phyloP scores from a whole-genome alignment of 2,888 invertebrate genomes.

The Aleiodes testaceus region DNA sequence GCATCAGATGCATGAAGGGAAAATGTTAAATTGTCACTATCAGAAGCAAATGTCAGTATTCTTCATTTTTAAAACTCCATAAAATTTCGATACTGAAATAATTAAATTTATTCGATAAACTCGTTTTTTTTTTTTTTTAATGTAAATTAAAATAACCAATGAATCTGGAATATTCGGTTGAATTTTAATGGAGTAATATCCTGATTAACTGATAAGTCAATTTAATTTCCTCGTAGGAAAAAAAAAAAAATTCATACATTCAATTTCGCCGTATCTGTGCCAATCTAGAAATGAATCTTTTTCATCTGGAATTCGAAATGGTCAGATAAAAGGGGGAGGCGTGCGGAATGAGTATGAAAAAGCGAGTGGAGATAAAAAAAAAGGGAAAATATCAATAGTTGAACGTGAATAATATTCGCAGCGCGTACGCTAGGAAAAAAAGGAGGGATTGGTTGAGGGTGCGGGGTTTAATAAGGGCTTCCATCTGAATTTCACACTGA shows the following conservation, averaged over 20 bases:
- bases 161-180: background rate
- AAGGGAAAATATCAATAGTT: constrained; percentile 35
- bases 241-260: background rate
- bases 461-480: constrained; percentile 71
- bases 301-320: constrained; percentile 4
- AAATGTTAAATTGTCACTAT: constrained; percentile 22
- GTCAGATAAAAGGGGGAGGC: constrained; percentile 27
- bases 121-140: no score
- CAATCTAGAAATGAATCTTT: constrained; percentile 27
- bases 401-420: constrained; percentile 41
- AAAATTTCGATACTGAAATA: no score
- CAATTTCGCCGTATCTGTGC: background rate
- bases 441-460: constrained; percentile 52
- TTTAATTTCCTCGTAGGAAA: constrained; percentile 11
- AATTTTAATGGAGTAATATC: no score
- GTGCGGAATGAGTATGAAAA: constrained; percentile 1
- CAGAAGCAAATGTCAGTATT: constrained; percentile 15
- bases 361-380: constrained; percentile 1
- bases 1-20: constrained; percentile 31
- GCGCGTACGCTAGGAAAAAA: constrained; percentile 21
- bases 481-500: constrained; percentile 70
- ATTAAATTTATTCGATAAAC: no score
- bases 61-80: no score
- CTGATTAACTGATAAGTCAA: background rate
- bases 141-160: background rate